Base-by-base conservation (phyloP, 2,113 vertebrate species). In the Hassar affinis region DNA sequence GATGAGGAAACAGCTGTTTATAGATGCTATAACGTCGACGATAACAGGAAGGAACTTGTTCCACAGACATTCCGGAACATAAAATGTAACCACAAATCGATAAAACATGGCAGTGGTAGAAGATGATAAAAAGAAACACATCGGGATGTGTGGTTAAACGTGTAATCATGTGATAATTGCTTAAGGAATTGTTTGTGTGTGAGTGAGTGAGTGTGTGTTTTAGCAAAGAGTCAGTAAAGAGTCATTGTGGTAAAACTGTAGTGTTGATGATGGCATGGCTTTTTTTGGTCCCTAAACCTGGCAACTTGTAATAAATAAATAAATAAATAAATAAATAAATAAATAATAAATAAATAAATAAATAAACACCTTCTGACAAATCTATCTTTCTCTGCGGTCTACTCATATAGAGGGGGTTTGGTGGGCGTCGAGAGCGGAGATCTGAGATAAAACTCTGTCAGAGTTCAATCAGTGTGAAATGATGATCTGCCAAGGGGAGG, bases 401-500 rank as follows among this genome's bases (percentile, higher is more conserved):
- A 49, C 6, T 52, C 8, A 10, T 30, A 27, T 9, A 27, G 22
- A 61, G 33, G 7, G 4, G 2, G 52, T n/a, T n/a, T 59, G 22
- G 14, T 2, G 4, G 22, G 22, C 3, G 5, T 45, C 5, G 0
- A 74, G 27, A 52, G 47, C 52, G n/a, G 6, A 75, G 14, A 30
- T 3, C 25, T 51, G 1, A 2, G 56, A 69, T 61, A 49, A 85
- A 83, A 42, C 52, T 74, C 22, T 78, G 33, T 30, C 17, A 6
- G 75, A 57, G 76, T n/a, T 42, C 25, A 62, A 59, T 79, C 54
- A 30, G 38, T 27, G 42, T 79, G 57, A 79, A 25, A 69, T 42
- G 79, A 80, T 69, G 79, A 66, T 66, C 62, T 78, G 64, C 18
- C 9, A 33, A 85, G 64, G 82, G 0, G 93, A 93, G 22, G 92